phyloP scores from a whole-genome alignment of 1,140 invertebrate species.

The Diploscapter pachys region DNA sequence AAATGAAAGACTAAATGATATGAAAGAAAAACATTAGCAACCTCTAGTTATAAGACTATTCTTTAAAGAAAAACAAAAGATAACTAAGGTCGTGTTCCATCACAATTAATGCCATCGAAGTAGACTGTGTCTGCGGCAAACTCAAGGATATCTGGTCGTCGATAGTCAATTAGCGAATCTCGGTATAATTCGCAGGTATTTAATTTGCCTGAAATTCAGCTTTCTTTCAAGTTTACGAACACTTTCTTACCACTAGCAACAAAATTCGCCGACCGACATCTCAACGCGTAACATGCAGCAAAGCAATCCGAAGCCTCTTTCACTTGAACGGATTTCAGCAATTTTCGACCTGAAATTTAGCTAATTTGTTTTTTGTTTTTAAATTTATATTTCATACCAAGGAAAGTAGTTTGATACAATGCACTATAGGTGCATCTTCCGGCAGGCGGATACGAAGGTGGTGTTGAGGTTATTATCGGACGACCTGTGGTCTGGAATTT shows the following conservation, averaged over 20 bases:
- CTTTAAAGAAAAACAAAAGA: neutral
- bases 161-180: conserved; percentile 55
- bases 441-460: conserved; percentile 43
- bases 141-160: conserved; percentile 50
- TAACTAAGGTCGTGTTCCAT: conserved; percentile 24
- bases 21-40: too few species aligned
- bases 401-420: conserved; percentile 54
- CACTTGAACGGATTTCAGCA: conserved; percentile 46
- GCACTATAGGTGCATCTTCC: conserved; percentile 48
- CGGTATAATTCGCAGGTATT: conserved; percentile 53
- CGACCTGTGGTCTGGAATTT: conserved; percentile 5
- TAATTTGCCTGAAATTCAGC: conserved; percentile 20
- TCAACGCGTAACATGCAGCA: conserved; percentile 48
- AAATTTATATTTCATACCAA: conserved; percentile 22
- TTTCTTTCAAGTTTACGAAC: too few species aligned
- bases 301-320: conserved; percentile 51
- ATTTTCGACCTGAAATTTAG: neutral
- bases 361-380: too few species aligned
- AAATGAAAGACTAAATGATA: too few species aligned
- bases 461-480: conserved; percentile 26
- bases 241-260: conserved; percentile 29
- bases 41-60: too few species aligned
- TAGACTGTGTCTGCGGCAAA: conserved; percentile 52
- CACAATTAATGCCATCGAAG: conserved; percentile 55
- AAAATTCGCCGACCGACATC: conserved; percentile 54